Evolutionary conservation across 1,140 invertebrate genomes (phyloP).

Genomic region (Formica selysi): DNA sequence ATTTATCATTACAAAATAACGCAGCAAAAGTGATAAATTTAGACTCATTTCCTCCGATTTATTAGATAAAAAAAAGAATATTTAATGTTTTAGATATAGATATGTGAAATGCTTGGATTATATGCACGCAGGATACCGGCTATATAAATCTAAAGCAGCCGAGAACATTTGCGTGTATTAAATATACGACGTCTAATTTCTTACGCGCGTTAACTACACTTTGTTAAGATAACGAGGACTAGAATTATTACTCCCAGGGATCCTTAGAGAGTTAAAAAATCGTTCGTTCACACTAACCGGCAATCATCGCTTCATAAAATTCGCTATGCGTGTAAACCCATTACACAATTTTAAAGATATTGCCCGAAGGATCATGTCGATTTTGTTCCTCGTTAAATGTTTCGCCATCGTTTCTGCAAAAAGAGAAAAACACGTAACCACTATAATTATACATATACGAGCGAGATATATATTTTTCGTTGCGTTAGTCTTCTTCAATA

Average conservation of each 20-base stretch:
- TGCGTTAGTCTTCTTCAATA: conserved; percentile 8
- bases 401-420: conserved; percentile 5
- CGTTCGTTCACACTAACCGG: background rate
- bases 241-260: conserved; percentile 32
- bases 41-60: background rate
- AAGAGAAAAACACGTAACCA: conserved; percentile 10
- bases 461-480: conserved; percentile 16
- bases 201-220: conserved; percentile 5
- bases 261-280: conserved; percentile 37
- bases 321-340: conserved; percentile 29
- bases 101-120: background rate
- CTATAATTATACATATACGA: background rate
- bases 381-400: background rate
- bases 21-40: background rate
- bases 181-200: conserved; percentile 21
- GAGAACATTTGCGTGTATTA: background rate
- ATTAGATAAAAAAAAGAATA: background rate
- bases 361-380: conserved; percentile 1
- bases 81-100: background rate
- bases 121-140: background rate
- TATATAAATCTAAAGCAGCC: conserved; percentile 24
- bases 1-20: background rate
- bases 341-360: conserved; percentile 16
- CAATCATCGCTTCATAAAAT: conserved; percentile 67
- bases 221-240: conserved; percentile 43